Percentiles rank a stretch among this genome's conserved stretches.
Conservation (phyloP, 2,797 vertebrate genomes). For the Buphagus erythrorhynchus region DNA sequence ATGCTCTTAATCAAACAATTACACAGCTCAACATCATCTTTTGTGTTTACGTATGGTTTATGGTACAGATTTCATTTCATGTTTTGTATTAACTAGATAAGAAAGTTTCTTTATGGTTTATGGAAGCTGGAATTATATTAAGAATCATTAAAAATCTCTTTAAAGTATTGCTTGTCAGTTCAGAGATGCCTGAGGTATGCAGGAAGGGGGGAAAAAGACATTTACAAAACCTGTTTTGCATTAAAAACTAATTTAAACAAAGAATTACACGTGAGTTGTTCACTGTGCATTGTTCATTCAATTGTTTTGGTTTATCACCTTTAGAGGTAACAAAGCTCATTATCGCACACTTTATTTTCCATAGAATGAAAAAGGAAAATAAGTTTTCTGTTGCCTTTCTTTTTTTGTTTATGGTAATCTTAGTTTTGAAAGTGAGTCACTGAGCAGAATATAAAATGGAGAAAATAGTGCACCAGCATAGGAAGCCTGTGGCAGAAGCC, state of each 20-base stretch:
- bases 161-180: not conserved
- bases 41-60: not conserved
- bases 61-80: not conserved
- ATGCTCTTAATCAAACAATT: not conserved
- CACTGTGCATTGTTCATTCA: not conserved
- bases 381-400: not conserved
- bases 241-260: constrained; percentile 38
- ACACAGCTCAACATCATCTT: not conserved
- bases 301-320: constrained; percentile 25
- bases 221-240: constrained; percentile 19
- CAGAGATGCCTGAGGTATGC: not conserved
- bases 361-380: not conserved
- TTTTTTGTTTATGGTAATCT: not conserved
- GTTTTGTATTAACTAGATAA: not conserved
- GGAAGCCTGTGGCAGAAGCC: constrained; percentile 18
- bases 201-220: not conserved
- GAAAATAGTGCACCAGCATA: not conserved
- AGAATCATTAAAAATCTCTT: constrained; percentile 10
- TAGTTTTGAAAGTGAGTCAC: not conserved
- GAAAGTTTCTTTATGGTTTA: not conserved
- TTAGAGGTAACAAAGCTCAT: constrained; percentile 3
- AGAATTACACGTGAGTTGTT: not conserved
- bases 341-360: not conserved
- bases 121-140: not conserved
- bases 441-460: not conserved